Conservation (phyloP, 2,888 invertebrate species). For the Acleris sparsana region DNA sequence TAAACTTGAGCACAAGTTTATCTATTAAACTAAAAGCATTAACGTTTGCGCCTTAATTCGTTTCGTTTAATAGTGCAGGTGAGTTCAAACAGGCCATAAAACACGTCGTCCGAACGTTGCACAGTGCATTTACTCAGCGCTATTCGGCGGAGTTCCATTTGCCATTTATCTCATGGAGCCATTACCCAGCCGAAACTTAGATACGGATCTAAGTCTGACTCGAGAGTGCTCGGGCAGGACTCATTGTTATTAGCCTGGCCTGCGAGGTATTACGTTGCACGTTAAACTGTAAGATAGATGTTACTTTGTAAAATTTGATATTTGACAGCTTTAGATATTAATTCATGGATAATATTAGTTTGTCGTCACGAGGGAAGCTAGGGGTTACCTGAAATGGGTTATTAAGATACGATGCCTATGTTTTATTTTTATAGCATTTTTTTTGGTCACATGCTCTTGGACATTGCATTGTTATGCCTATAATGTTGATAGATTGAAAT, state of each 20-base stretch:
- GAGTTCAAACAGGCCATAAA: conserved; percentile 37
- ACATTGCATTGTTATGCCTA: no score
- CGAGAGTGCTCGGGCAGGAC: conserved; percentile 12
- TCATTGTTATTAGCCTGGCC: conserved; percentile 24
- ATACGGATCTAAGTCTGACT: conserved; percentile 40
- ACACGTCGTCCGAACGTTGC: conserved; percentile 37
- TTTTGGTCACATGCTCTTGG: no score
- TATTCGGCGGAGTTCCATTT: conserved; percentile 39
- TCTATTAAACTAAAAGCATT: conserved; percentile 30
- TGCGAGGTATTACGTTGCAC: background rate
- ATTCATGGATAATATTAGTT: no score
- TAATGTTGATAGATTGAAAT: no score
- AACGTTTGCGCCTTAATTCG: conserved; percentile 36
- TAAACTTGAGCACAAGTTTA: conserved; percentile 16
- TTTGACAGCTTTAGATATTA: no score
- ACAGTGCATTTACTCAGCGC: conserved; percentile 38
- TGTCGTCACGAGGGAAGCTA: no score
- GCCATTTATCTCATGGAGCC: conserved; percentile 42
- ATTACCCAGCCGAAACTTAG: conserved; percentile 44
- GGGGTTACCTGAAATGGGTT: no score
- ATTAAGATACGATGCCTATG: no score
- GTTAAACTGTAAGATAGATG: conserved; percentile 21
- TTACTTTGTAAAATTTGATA: conserved; percentile 14
- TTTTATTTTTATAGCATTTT: no score
- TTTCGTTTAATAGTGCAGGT: conserved; percentile 36